phyloP scores from a whole-genome alignment of 2,113 vertebrate species.

The Anarrhichthys ocellatus region DNA sequence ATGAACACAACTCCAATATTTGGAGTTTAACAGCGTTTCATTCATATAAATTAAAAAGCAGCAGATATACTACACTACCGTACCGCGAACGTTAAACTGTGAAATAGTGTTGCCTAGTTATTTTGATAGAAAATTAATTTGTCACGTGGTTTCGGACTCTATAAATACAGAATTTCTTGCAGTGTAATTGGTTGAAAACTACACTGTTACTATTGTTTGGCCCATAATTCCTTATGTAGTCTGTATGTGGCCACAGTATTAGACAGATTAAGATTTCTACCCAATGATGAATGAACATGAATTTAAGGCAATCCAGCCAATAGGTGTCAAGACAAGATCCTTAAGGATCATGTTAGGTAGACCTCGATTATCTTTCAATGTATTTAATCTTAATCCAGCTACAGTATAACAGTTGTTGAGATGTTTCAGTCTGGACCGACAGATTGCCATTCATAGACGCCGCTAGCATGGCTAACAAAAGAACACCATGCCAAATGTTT shows the following conservation, averaged over 20 bases:
- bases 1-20: too few relatives aligned
- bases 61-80: background rate
- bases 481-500: background rate
- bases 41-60: background rate
- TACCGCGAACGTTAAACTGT: background rate
- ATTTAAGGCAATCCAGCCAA: background rate
- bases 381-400: background rate
- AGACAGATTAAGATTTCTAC: background rate
- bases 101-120: background rate
- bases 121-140: background rate
- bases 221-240: background rate
- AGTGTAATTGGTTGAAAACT: background rate
- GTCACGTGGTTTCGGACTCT: background rate
- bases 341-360: background rate
- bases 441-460: background rate
- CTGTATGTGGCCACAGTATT: background rate
- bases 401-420: background rate
- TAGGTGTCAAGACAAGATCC: background rate
- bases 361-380: background rate
- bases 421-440: conserved; percentile 9
- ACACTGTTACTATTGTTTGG: background rate
- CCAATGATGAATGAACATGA: background rate
- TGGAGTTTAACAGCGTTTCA: too few relatives aligned
- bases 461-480: background rate
- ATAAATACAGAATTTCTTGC: background rate